phyloP scores from a whole-genome alignment of 2,113 vertebrate species.

The Syngnathus floridae region DNA sequence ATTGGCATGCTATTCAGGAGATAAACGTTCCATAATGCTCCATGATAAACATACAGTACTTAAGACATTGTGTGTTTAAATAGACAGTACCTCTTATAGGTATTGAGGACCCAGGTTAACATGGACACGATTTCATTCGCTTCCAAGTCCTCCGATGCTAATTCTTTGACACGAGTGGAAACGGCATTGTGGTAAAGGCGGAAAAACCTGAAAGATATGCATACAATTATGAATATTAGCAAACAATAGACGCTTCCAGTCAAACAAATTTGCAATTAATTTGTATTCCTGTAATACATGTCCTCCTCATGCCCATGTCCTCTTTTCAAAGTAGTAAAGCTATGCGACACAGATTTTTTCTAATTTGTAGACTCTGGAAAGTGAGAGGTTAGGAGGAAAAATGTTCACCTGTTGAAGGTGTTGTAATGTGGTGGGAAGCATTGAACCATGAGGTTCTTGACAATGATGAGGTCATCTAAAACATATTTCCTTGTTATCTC shows the following conservation, averaged over 20 bases:
- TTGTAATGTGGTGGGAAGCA: slow-evolving; percentile 90
- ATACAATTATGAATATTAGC: not conserved
- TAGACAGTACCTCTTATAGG: slow-evolving; percentile 83
- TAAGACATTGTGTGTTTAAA: not conserved
- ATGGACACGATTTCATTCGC: slow-evolving; percentile 95
- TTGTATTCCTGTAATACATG: not conserved
- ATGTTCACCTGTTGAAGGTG: slow-evolving; percentile 74
- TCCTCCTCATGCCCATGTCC: not conserved
- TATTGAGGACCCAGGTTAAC: slow-evolving; percentile 93
- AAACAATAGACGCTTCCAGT: not conserved
- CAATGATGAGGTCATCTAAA: slow-evolving; percentile 84
- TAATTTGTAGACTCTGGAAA: too few species aligned
- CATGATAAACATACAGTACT: not conserved
- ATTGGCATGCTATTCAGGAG: not conserved
- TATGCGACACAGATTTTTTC: too few species aligned
- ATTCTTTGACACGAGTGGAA: slow-evolving; percentile 81
- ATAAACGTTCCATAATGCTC: not conserved
- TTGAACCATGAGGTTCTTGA: slow-evolving; percentile 88
- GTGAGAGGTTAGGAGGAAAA: not conserved
- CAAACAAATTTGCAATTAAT: not conserved
- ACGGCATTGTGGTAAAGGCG: slow-evolving; percentile 85
- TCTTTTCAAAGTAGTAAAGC: not conserved
- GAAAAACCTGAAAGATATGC: slow-evolving; percentile 64
- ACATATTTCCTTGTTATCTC: slow-evolving; percentile 92
- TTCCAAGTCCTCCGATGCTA: slow-evolving; percentile 86